A percentile compares a stretch with the other conserved stretches of the same genome.
Evolutionary conservation across 1,140 invertebrate species (phyloP).

Genomic region (Drosophila ficusphila): DNA sequence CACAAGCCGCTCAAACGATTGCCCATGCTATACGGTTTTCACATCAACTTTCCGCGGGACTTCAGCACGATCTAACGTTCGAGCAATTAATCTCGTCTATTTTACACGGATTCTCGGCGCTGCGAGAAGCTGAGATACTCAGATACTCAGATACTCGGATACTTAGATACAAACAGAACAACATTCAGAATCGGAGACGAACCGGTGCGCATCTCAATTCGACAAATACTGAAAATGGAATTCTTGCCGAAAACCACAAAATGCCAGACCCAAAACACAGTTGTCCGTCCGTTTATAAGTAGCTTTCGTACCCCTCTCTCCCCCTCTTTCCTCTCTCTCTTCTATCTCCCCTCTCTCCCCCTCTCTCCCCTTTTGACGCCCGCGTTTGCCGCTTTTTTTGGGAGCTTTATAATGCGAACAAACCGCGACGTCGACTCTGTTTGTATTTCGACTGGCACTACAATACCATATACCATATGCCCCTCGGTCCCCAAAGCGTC

Average conservation of each 20-base stretch:
- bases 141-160: too few relatives aligned
- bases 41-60: slow-evolving; percentile 18
- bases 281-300: slow-evolving; percentile 73
- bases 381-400: slow-evolving; percentile 39
- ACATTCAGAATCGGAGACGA: slow-evolving; percentile 30
- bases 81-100: slow-evolving; percentile 11
- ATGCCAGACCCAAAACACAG: slow-evolving; percentile 67
- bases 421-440: slow-evolving; percentile 31
- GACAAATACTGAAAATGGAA: slow-evolving; percentile 83
- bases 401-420: slow-evolving; percentile 65
- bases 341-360: too few relatives aligned
- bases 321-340: too few relatives aligned
- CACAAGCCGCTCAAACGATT: slow-evolving; percentile 82
- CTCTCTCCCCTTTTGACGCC: slow-evolving; percentile 15
- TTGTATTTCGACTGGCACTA: slow-evolving; percentile 48
- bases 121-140: neutral
- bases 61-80: slow-evolving; percentile 19
- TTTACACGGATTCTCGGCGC: slow-evolving; percentile 5
- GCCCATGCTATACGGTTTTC: slow-evolving; percentile 68
- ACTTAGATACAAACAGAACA: neutral
- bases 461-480: too few relatives aligned
- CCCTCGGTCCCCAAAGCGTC: slow-evolving; percentile 7
- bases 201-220: slow-evolving; percentile 83
- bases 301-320: slow-evolving; percentile 46
- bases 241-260: slow-evolving; percentile 79